phyloP scores from a whole-genome alignment of 2,113 vertebrate species.

The Dromaius novaehollandiae region DNA sequence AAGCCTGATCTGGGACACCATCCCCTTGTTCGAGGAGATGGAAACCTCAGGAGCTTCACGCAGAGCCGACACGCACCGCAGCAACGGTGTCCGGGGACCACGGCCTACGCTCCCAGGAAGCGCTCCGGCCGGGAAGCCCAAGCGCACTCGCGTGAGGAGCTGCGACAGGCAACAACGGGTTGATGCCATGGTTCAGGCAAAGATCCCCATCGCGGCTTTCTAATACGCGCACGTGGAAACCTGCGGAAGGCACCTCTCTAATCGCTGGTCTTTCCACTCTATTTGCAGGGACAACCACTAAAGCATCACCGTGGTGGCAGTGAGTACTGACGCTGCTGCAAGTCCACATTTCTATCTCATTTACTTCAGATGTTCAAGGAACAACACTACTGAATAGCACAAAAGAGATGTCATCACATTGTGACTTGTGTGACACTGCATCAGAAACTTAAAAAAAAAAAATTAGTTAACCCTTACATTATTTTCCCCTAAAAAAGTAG shows the following conservation, averaged over 20 bases:
- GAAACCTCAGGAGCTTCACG: not conserved
- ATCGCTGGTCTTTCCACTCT: not conserved
- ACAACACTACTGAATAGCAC: not conserved
- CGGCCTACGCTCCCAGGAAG: not conserved
- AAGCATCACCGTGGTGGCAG: not conserved
- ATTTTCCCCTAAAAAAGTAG: not conserved
- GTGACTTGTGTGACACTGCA: not conserved
- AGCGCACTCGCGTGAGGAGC: not conserved
- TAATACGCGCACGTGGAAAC: accelerated
- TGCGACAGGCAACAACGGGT: not conserved
- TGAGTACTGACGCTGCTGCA: not conserved
- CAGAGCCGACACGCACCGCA: accelerated
- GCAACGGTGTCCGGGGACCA: not conserved
- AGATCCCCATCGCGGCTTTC: accelerated
- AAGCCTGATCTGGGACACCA: not conserved
- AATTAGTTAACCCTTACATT: not conserved
- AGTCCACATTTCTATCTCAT: not conserved
- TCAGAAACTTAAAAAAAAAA: not conserved
- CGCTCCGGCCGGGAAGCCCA: not conserved
- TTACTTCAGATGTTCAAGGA: not conserved
- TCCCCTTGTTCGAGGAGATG: not conserved
- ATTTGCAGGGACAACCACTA: not conserved
- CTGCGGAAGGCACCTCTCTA: not conserved
- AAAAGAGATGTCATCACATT: not conserved
- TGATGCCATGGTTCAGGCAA: not conserved